phyloP scores from a whole-genome alignment of 2,888 invertebrate species.

The Heteropelma amictum region DNA sequence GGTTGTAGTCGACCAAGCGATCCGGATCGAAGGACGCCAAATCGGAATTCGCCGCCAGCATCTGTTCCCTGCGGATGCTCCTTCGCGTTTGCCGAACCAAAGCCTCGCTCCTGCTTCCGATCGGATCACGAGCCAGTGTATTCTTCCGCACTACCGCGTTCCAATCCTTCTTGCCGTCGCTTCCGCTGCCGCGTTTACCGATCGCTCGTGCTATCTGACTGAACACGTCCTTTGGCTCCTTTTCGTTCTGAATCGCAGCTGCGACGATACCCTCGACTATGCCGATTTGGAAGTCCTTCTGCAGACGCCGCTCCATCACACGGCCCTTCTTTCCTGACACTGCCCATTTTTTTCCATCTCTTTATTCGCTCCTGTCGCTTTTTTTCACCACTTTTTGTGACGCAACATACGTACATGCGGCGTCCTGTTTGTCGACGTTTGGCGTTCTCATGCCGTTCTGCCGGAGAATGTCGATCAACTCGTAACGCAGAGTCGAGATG shows the following conservation, averaged over 20 bases:
- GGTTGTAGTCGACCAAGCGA: slow-evolving; percentile 89
- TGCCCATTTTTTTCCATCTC: too few relatives aligned
- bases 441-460: slow-evolving; percentile 94
- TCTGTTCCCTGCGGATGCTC: slow-evolving; percentile 85
- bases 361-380: too few relatives aligned
- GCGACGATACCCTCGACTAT: slow-evolving; percentile 90
- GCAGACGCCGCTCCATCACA: slow-evolving; percentile 90
- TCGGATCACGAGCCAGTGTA: slow-evolving; percentile 85
- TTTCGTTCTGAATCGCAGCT: slow-evolving; percentile 84
- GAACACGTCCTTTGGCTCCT: slow-evolving; percentile 88
- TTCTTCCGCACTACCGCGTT: slow-evolving; percentile 88
- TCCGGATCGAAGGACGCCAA: slow-evolving; percentile 86
- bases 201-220: slow-evolving; percentile 90
- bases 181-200: slow-evolving; percentile 80
- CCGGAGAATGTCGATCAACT: slow-evolving; percentile 93
- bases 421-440: slow-evolving; percentile 83
- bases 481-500: slow-evolving; percentile 95
- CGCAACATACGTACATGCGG: slow-evolving; percentile 79
- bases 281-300: slow-evolving; percentile 95
- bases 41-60: slow-evolving; percentile 83
- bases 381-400: not conserved
- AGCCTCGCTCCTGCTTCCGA: slow-evolving; percentile 87
- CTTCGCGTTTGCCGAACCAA: slow-evolving; percentile 83
- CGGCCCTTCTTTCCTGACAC: slow-evolving; percentile 91
- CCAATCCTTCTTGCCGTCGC: slow-evolving; percentile 85